A percentile compares a stretch with the other conserved stretches of the same genome.
These are phyloP conservation scores for Leucoraja ocellata DNA, from an alignment of 2,797 vertebrate species.

Conservation along the genomic window DNA sequence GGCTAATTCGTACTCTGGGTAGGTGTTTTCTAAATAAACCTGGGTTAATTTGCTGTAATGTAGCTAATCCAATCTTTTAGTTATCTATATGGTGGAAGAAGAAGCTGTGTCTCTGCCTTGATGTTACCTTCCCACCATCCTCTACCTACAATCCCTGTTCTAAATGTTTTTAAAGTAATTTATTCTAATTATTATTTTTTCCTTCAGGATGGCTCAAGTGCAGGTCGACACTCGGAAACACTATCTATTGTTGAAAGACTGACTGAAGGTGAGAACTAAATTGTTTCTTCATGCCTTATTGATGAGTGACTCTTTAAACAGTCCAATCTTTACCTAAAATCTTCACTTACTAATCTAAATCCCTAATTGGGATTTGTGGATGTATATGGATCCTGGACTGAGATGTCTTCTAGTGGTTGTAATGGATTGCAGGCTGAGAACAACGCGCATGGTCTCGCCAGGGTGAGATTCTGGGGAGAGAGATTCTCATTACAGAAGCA, in stretches of 20 bases:
- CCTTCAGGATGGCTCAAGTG: neutral
- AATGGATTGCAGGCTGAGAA: neutral
- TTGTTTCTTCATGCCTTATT: neutral
- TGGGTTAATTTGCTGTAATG: neutral
- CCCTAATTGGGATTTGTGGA: neutral
- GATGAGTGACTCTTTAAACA: neutral
- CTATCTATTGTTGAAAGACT: slow-evolving; percentile 5
- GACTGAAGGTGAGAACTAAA: slow-evolving; percentile 4
- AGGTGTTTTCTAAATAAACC: neutral
- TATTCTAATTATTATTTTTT: neutral
- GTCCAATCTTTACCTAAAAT: neutral
- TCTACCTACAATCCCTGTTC: no score
- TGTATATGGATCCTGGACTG: neutral
- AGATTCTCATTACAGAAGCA: neutral
- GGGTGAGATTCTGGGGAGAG: neutral
- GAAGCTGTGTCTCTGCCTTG: no score
- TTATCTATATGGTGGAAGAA: no score
- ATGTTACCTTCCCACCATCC: no score
- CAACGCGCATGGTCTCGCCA: neutral
- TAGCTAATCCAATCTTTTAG: no score
- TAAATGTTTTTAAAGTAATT: neutral
- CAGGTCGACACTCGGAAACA: neutral
- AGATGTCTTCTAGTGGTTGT: neutral
- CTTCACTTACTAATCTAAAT: neutral
- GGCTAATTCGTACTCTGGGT: no score